Base-by-base conservation (phyloP, 2,888 invertebrate genomes). In the Bombylius major region DNA sequence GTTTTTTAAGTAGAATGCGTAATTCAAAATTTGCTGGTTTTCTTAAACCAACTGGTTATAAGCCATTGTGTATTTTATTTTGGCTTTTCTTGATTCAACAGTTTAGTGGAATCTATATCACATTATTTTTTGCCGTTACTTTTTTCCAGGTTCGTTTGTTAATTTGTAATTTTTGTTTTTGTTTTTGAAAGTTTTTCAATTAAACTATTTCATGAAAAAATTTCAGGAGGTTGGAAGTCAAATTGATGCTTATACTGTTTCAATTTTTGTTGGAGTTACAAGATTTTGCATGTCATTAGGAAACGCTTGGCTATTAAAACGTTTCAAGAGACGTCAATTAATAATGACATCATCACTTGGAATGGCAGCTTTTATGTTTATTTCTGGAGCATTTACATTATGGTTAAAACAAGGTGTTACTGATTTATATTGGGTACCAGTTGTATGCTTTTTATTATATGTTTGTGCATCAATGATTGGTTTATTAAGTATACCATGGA, bases 391-490 rank as follows among this genome's bases (percentile, higher is more conserved):
- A 48, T 78, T 73, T 61, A 79, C 80, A 0, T 67, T 74, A 55
- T 74, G 75, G 67, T 77, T 78, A 33, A 69, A 71, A 58, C 64
- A 71, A 45, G 71, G 69, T 36, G 65, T 66, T 6, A 70, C 70
- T 3, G 60, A 65, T 5, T 61, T 69, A 56, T 71, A 62, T n/a
- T 76, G 73, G 73, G 69, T 79, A 3, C 80, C 81, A 4, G 76
- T 80, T 0, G 59, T 74, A 0, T 75, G 78, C 55, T 67, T 82
- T 3, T 64, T 81, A 11, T 65, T 79, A 1, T 81, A 79, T 65
- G 81, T 82, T 1, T 76, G 79, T 55, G 75, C 79, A 0, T 79
- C 80, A 8, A 81, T 81, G 78, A 73, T 81, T 47, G 82, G 81
- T 1, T 69, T 81, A 61, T 69, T 82, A 44, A 79, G 79, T 7